Base-by-base conservation (phyloP, 2,113 vertebrate species). In the Lepus europaeus region DNA sequence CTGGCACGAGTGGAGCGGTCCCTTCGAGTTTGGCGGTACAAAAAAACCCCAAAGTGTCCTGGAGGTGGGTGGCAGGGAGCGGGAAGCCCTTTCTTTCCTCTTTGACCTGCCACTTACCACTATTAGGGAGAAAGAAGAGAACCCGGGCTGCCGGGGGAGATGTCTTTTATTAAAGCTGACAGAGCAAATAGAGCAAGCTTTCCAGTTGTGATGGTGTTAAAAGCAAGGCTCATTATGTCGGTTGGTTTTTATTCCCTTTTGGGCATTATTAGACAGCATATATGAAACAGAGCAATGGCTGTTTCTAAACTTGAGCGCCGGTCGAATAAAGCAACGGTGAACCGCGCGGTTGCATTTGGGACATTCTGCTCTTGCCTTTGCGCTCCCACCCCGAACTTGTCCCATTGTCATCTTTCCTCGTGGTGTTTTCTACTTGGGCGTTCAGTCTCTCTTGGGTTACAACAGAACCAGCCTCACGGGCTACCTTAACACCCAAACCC, bases 121-220 rank as follows among this genome's bases (percentile, higher is more conserved):
- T 95, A 53, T 87, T 95, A 97, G 87, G 77, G 84, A 95, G 91
- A 91, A 91, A 94, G 96, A 96, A 96, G 91, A 87, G 92, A 95
- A 90, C 69, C 80, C 94, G 49, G 77, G 70, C 93, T 59, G 90
- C 87, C 80, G 63, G 70, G 84, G 85, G 85, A 97, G 79, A 96
- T 94, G 91, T 33, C 95, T 96, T 96, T 96, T 95, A 96, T 96
- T 94, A 95, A 95, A 91, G 94, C 97, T 96, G 97, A 97, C 94
- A 96, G 97, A 97, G 96, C 95, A 96, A 93, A 95, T 95, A 88
- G 87, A 93, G 87, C 95, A 78, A 90, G 91, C 73, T 92, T 95
- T 95, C 88, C 89, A 91, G 77, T 97, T 91, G 84, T 64, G 84
- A 92, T 95, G 97, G 89, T 95, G 95, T 96, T 95, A 96, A 97